phyloP scores from a whole-genome alignment of 2,888 invertebrate genomes.

The Xestia c-nigrum region DNA sequence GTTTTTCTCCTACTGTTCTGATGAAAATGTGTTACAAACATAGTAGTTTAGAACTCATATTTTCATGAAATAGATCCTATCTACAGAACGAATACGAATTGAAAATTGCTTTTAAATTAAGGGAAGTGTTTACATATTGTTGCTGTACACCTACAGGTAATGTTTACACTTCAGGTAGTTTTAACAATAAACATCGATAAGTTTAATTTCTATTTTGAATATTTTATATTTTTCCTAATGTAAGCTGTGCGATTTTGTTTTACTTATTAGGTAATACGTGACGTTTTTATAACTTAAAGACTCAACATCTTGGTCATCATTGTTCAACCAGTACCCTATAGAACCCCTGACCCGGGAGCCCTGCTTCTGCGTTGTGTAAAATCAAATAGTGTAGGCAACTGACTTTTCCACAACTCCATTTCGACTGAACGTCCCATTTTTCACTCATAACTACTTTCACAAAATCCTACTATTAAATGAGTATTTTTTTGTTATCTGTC shows the following conservation, averaged over 20 bases:
- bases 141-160: neutral
- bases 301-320: neutral
- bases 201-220: neutral
- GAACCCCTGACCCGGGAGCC: neutral
- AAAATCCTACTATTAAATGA: no score
- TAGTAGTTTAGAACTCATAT: no score
- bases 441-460: neutral
- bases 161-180: neutral
- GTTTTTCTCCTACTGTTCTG: no score
- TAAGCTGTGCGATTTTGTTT: conserved; percentile 8
- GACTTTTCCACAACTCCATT: neutral
- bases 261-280: neutral
- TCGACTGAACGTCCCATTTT: neutral
- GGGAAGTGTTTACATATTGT: no score
- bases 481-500: no score
- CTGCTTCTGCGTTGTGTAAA: neutral
- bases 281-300: neutral
- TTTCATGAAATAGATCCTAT: no score
- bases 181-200: neutral
- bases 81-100: no score
- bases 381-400: neutral
- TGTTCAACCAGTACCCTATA: neutral
- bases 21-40: no score
- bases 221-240: neutral
- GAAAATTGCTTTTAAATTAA: no score